Base-by-base conservation (phyloP, 1,140 invertebrate species). In the Lepidurus arcticus region DNA sequence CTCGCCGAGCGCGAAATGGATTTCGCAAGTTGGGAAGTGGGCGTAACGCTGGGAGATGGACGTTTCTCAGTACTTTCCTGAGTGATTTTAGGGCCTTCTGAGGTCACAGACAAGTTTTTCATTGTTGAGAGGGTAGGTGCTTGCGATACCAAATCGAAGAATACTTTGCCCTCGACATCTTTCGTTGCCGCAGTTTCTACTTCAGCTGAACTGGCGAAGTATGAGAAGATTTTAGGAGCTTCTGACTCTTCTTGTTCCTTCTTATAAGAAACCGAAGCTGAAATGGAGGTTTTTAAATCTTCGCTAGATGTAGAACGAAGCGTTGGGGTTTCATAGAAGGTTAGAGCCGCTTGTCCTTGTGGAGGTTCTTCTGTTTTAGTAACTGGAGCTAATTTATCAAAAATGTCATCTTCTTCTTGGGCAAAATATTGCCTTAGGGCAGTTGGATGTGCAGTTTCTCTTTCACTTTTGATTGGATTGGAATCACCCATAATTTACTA, bases 191-290 rank as follows among this genome's bases (percentile, higher is more conserved):
- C 44, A 11, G 34, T 45, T n/a, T 34, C 8, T 13, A 24, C 10
- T 11, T 42, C 44, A 47, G 73, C 42, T 13, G 78, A 21, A 13
- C 75, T 73, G 16, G 73, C 16, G 44, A 78, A 78, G 24, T 78
- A 78, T 1, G 78, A 78, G 53, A 78, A 78, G 26, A 78, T 78
- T 42, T 78, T 78, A 42, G 78, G 53, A 65, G 78, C 42, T 47
- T 76, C 74, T 1, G 74, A 75, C 21, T 75, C 76, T 47, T 76
- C 21, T 7, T 44, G 34, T 16, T 65, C 76, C 6, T 76, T 76
- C 44, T 76, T 76, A 42, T 47, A 76, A 42, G 76, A 45, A 76
- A 76, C 24, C 2, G 43, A 53, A 5, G 76, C 44, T 47, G 76
- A 34, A 8, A 34, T 34, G 8, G 53, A 65, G 9, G 53, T n/a